Evolutionary conservation across 2,797 vertebrate genomes (phyloP).

Genomic region (Coregonus sp.): DNA sequence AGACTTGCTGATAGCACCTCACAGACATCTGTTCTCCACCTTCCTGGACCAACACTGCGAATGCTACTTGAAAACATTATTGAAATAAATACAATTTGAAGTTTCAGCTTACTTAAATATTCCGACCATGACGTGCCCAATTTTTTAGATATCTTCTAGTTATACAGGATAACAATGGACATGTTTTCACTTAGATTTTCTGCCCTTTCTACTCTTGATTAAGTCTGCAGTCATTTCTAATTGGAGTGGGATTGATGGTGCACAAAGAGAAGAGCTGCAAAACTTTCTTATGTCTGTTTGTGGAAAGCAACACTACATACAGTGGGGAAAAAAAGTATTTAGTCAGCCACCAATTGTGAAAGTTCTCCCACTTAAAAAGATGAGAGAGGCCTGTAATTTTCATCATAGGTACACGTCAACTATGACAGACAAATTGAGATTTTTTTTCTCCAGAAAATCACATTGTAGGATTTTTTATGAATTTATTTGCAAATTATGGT

Average conservation of each 20-base stretch:
- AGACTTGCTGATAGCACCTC: conserved; percentile 15
- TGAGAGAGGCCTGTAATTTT: too few species aligned
- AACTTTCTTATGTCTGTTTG: conserved; percentile 5
- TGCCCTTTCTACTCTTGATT: background rate
- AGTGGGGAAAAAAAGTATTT: too few species aligned
- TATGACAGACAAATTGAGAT: too few species aligned
- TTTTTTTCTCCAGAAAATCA: too few species aligned
- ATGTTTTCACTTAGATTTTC: background rate
- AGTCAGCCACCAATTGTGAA: too few species aligned
- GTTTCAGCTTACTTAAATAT: background rate
- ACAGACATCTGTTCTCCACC: conserved; percentile 42
- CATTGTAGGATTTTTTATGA: too few species aligned
- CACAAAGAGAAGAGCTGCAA: conserved; percentile 12
- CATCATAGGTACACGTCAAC: too few species aligned
- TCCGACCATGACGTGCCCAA: conserved; percentile 2
- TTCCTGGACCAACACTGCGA: background rate
- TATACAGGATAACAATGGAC: background rate
- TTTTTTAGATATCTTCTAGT: background rate
- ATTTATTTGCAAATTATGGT: too few species aligned
- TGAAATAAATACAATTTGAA: conserved; percentile 4
- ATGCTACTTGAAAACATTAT: conserved; percentile 19
- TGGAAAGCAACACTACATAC: conserved; percentile 27
- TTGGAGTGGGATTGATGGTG: background rate
- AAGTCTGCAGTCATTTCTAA: background rate
- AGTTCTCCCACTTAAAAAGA: too few species aligned